These are phyloP conservation scores for Periophthalmus magnuspinnatus DNA, from an alignment of 2,797 vertebrate species.

Conservation along the genomic window DNA sequence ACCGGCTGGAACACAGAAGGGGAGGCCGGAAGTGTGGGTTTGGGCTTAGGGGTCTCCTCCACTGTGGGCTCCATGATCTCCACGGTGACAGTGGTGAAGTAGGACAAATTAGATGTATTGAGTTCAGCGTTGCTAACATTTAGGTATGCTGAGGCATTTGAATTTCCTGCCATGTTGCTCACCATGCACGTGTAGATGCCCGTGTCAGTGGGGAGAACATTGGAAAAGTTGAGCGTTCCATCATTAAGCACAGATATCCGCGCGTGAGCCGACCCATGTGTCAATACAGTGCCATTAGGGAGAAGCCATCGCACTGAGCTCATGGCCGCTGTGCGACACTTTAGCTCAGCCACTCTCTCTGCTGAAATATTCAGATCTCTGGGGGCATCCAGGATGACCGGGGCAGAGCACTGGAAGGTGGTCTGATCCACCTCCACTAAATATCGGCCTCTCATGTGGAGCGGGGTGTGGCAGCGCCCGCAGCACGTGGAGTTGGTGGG, in stretches of 20 bases:
- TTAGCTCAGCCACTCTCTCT: constrained; percentile 91
- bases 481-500: constrained; percentile 97
- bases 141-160: constrained; percentile 95
- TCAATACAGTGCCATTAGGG: constrained; percentile 92
- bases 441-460: constrained; percentile 90
- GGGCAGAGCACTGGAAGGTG: constrained; percentile 93
- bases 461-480: constrained; percentile 91
- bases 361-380: constrained; percentile 94
- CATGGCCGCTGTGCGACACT: constrained; percentile 93
- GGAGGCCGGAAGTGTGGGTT: constrained; percentile 85
- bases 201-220: constrained; percentile 88
- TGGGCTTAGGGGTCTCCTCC: constrained; percentile 89
- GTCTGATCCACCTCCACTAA: constrained; percentile 94
- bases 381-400: constrained; percentile 93
- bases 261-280: constrained; percentile 91
- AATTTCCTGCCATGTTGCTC: constrained; percentile 95
- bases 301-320: constrained; percentile 94
- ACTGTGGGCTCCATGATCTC: constrained; percentile 90
- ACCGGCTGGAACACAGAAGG: constrained; percentile 94
- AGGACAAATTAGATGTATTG: constrained; percentile 96
- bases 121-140: constrained; percentile 95
- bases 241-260: constrained; percentile 92
- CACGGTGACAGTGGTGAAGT: constrained; percentile 96
- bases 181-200: constrained; percentile 98
- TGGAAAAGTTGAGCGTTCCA: constrained; percentile 94